Conservation (phyloP, 2,888 invertebrate species). For the Oxyteleia sp. region DNA sequence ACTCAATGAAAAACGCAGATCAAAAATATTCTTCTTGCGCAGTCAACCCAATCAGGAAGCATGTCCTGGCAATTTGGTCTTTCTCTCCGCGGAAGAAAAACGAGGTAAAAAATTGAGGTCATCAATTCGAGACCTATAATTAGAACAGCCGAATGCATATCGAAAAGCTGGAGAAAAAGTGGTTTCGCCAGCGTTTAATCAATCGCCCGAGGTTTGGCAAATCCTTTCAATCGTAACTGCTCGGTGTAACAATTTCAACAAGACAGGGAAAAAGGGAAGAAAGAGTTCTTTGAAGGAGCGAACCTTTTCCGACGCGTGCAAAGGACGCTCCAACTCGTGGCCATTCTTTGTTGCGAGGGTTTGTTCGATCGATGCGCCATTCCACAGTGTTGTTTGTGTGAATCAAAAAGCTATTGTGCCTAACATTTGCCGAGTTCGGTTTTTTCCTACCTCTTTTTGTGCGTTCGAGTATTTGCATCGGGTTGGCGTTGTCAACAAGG, state of each 20-base stretch:
- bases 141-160: background rate
- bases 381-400: constrained; percentile 44
- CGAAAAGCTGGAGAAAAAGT: background rate
- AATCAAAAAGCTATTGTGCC: constrained; percentile 52
- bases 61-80: background rate
- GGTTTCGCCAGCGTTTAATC: constrained; percentile 12
- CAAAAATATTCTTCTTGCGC: too few species aligned
- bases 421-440: constrained; percentile 43
- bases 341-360: constrained; percentile 43
- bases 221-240: constrained; percentile 17
- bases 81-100: too few species aligned
- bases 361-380: constrained; percentile 48
- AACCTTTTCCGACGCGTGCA: constrained; percentile 36
- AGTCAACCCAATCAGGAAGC: background rate
- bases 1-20: too few species aligned
- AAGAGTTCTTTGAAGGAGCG: constrained; percentile 18
- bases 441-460: constrained; percentile 29
- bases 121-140: background rate
- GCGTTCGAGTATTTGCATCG: constrained; percentile 47
- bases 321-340: constrained; percentile 41
- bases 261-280: constrained; percentile 19
- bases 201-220: constrained; percentile 22
- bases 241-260: constrained; percentile 27
- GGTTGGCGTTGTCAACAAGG: constrained; percentile 42
- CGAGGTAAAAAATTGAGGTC: too few species aligned